These are phyloP conservation scores for Scrobipalpa costella DNA, from an alignment of 2,888 invertebrate genomes.

Conservation along the genomic window DNA sequence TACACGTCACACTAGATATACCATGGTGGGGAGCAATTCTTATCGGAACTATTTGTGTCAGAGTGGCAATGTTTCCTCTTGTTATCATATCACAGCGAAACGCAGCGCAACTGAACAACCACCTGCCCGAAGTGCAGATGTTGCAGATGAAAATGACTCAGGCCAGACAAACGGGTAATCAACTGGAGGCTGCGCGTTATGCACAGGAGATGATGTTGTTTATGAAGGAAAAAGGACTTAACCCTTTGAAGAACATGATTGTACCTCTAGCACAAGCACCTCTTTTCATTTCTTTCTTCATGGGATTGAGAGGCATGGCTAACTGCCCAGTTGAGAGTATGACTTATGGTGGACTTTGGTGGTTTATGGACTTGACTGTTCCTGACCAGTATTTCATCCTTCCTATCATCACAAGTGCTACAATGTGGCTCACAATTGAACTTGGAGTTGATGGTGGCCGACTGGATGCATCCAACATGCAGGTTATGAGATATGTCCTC, in stretches of 20 bases:
- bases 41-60: constrained; percentile 88
- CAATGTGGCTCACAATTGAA: constrained; percentile 91
- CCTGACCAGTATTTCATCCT: constrained; percentile 94
- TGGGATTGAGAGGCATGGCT: constrained; percentile 93
- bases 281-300: constrained; percentile 95
- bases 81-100: constrained; percentile 91
- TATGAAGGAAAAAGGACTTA: constrained; percentile 91
- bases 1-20: constrained; percentile 89
- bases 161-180: constrained; percentile 91
- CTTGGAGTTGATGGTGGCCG: constrained; percentile 89
- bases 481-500: constrained; percentile 87
- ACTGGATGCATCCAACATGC: constrained; percentile 84
- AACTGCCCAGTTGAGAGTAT: constrained; percentile 95
- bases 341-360: constrained; percentile 91
- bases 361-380: constrained; percentile 96
- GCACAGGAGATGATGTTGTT: constrained; percentile 89
- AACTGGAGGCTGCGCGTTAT: constrained; percentile 87
- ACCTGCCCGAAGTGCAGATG: constrained; percentile 91
- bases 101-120: constrained; percentile 89
- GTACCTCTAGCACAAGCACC: constrained; percentile 92
- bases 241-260: constrained; percentile 89
- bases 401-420: constrained; percentile 91
- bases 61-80: constrained; percentile 90
- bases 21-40: constrained; percentile 97
- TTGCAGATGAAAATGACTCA: constrained; percentile 93